Conservation (phyloP, 2,113 vertebrate genomes). For the Girardinichthys multiradiatus region DNA sequence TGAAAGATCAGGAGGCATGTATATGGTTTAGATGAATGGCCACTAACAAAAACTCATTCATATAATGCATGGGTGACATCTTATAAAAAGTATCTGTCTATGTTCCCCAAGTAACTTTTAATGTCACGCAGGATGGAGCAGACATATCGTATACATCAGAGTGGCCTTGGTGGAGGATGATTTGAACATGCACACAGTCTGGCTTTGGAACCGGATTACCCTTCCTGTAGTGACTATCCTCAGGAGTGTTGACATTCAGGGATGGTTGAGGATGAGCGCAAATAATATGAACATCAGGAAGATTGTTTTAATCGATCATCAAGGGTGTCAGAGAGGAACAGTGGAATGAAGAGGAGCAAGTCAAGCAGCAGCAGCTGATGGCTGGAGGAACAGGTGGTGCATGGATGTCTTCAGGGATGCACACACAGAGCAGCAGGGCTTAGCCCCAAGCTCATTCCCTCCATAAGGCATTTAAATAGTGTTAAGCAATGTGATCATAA, state of each 20-base stretch:
- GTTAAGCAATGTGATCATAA: conserved; percentile 68
- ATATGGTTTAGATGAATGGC: conserved; percentile 62
- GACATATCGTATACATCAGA: conserved; percentile 67
- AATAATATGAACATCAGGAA: conserved; percentile 69
- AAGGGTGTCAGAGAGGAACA: conserved; percentile 26
- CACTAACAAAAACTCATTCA: conserved; percentile 75
- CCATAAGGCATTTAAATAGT: conserved; percentile 25
- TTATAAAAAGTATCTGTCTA: conserved; percentile 73
- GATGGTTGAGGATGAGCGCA: conserved; percentile 70
- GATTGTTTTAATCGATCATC: conserved; percentile 77
- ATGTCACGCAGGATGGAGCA: conserved; percentile 70
- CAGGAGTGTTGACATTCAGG: conserved; percentile 75
- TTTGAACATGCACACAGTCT: conserved; percentile 63
- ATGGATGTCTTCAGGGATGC: conserved; percentile 53
- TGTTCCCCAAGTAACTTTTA: conserved; percentile 77
- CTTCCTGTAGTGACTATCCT: conserved; percentile 60
- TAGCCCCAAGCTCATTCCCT: conserved; percentile 35
- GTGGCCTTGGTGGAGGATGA: conserved; percentile 72
- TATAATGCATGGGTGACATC: conserved; percentile 78
- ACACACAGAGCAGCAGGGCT: conserved; percentile 39
- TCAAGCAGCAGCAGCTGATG: conserved; percentile 40
- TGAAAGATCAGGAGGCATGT: conserved; percentile 45
- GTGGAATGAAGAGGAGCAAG: conserved; percentile 31
- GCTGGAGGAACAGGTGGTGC: conserved; percentile 70
- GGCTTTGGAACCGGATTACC: conserved; percentile 74